Percentiles rank a stretch among this genome's conserved stretches.
Evolutionary conservation across 2,797 vertebrate genomes (phyloP).

Genomic region (Acanthurus leucopareius): DNA sequence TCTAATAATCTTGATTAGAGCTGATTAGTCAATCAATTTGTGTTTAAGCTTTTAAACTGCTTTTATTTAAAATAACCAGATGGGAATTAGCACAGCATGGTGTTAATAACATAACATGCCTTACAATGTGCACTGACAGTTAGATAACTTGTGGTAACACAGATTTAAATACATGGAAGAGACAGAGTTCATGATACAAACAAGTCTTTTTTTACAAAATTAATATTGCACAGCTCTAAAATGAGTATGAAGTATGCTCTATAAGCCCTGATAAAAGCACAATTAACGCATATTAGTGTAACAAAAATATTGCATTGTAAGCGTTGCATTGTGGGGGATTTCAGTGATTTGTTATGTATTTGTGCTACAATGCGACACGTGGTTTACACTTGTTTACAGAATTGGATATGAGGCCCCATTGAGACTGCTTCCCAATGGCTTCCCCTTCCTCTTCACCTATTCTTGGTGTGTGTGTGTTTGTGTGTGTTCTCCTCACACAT

Average conservation of each 20-base stretch:
- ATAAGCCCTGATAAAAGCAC: neutral
- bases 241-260: neutral
- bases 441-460: slow-evolving; percentile 77
- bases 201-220: no score
- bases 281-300: neutral
- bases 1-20: neutral
- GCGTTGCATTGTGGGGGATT: slow-evolving; percentile 20
- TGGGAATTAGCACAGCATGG: neutral
- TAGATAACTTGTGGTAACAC: neutral
- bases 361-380: slow-evolving; percentile 40
- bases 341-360: slow-evolving; percentile 46
- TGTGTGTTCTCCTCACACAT: slow-evolving; percentile 64
- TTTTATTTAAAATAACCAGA: neutral
- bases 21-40: neutral
- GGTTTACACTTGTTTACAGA: slow-evolving; percentile 73
- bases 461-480: slow-evolving; percentile 61
- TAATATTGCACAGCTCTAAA: neutral
- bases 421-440: slow-evolving; percentile 69
- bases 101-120: neutral
- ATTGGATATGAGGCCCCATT: slow-evolving; percentile 52
- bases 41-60: neutral
- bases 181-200: no score
- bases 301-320: slow-evolving; percentile 5
- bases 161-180: neutral
- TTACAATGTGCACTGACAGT: neutral